These are phyloP conservation scores for Eumerus sabulonum DNA, from an alignment of 2,888 invertebrate genomes.

Conservation along the genomic window DNA sequence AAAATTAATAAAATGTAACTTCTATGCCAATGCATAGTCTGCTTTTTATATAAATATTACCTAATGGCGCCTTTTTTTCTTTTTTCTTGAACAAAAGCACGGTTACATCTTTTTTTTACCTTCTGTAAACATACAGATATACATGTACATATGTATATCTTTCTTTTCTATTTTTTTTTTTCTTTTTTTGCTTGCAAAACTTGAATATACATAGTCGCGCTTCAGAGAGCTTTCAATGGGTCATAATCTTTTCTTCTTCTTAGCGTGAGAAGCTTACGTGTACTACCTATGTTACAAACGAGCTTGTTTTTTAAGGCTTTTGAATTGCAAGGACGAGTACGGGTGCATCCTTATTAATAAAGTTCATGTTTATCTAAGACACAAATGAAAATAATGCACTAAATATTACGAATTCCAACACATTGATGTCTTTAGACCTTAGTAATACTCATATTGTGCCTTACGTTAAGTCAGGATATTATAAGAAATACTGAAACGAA, in stretches of 20 bases:
- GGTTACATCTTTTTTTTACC: neutral
- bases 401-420: too few species aligned
- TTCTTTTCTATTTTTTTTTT: neutral
- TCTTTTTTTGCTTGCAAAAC: conserved; percentile 6
- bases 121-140: too few species aligned
- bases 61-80: conserved; percentile 1
- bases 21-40: conserved; percentile 31
- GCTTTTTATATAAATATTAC: conserved; percentile 34
- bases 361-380: too few species aligned
- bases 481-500: too few species aligned
- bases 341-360: neutral
- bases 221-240: conserved; percentile 45
- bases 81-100: conserved; percentile 29
- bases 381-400: too few species aligned
- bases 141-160: too few species aligned
- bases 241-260: conserved; percentile 10
- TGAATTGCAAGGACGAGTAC: conserved; percentile 17
- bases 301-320: conserved; percentile 13
- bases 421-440: too few species aligned
- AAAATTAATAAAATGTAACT: neutral
- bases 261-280: conserved; percentile 1
- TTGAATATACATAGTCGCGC: neutral
- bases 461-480: too few species aligned
- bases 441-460: too few species aligned
- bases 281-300: too few species aligned